Conservation (phyloP, 2,797 vertebrate genomes). For the Xerus rutilus region DNA sequence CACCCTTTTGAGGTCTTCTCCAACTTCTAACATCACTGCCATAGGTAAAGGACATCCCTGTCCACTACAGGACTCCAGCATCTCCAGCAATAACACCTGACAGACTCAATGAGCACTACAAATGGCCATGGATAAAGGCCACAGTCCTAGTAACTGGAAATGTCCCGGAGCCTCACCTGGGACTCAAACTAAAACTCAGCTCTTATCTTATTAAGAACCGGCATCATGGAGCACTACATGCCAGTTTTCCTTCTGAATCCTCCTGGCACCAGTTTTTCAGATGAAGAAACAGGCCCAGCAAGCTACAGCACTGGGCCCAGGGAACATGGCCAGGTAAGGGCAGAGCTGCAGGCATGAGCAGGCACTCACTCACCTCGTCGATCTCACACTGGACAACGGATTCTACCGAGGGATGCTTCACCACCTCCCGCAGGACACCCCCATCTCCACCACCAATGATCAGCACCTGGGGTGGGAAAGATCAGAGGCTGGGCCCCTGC, state of each 20-base stretch:
- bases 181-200: background rate
- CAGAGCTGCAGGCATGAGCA: background rate
- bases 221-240: fast-evolving
- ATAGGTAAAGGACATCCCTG: too few relatives aligned
- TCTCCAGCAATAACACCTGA: background rate
- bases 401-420: constrained; percentile 95
- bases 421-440: constrained; percentile 96
- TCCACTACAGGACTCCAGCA: background rate
- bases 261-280: background rate
- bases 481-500: background rate
- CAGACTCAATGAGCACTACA: background rate
- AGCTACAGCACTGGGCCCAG: background rate
- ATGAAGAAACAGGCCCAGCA: background rate
- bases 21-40: background rate
- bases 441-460: constrained; percentile 98
- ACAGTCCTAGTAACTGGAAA: background rate
- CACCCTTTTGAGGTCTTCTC: background rate
- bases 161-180: background rate
- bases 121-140: background rate
- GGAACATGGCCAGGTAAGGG: background rate
- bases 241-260: background rate
- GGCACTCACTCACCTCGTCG: constrained; percentile 94
- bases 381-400: constrained; percentile 98
- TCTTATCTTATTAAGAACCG: background rate
- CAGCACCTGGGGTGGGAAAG: constrained; percentile 90